Conservation (phyloP, 2,888 invertebrate genomes). For the Pseudococcus longispinus region DNA sequence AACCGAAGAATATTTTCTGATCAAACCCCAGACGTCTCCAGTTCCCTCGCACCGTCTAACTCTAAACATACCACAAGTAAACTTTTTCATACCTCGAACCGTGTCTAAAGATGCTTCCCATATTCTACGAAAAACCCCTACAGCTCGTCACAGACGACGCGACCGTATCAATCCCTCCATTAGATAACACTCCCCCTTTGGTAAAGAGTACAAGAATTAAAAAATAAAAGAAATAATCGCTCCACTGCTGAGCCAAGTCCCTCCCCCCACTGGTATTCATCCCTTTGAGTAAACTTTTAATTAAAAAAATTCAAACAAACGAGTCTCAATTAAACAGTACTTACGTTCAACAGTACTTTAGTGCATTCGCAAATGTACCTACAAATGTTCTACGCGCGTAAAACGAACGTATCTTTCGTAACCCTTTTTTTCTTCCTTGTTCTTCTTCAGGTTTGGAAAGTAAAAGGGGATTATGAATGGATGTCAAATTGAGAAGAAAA, state of each 20-base stretch:
- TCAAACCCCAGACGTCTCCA: no score
- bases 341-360: not conserved
- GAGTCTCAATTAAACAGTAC: constrained; percentile 36
- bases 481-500: constrained; percentile 34
- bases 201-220: not conserved
- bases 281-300: constrained; percentile 28
- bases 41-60: no score
- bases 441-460: not conserved
- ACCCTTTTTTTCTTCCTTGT: constrained; percentile 18
- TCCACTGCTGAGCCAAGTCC: not conserved
- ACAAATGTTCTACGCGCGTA: not conserved
- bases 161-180: not conserved
- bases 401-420: not conserved
- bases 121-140: not conserved
- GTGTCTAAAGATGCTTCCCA: not conserved
- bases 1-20: no score
- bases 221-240: not conserved
- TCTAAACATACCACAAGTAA: no score
- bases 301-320: constrained; percentile 36
- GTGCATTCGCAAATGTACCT: not conserved
- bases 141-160: not conserved
- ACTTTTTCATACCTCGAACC: not conserved
- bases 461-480: not conserved
- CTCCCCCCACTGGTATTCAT: not conserved
- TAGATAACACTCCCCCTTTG: not conserved